Evolutionary conservation across 2,113 vertebrate genomes (phyloP).

Genomic region (Callopanchax toddi): DNA sequence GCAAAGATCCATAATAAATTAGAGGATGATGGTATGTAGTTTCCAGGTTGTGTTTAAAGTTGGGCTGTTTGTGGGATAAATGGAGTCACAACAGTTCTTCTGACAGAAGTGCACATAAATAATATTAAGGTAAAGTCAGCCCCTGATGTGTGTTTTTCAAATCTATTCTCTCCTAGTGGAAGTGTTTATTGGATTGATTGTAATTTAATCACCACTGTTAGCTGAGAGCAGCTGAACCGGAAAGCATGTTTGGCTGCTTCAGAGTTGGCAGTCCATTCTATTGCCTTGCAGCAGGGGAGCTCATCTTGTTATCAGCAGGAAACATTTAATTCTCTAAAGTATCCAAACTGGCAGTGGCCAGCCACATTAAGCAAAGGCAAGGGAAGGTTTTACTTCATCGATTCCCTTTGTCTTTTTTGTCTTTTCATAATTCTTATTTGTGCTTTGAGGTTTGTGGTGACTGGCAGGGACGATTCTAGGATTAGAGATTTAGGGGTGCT

Average conservation of each 20-base stretch:
- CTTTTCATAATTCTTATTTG: background rate
- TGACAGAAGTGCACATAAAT: background rate
- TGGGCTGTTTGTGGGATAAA: too few relatives aligned
- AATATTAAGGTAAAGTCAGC: background rate
- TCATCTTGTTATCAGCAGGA: too few relatives aligned
- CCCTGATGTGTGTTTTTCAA: background rate
- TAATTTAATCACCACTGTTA: conserved; percentile 12
- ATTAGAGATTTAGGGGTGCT: too few relatives aligned
- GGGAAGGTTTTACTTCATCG: background rate
- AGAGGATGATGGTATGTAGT: background rate
- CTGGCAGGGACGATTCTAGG: too few relatives aligned
- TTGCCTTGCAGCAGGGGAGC: too few relatives aligned
- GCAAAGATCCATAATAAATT: background rate
- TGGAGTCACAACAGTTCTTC: too few relatives aligned
- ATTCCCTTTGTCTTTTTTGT: background rate
- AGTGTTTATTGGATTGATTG: background rate
- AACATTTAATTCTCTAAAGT: conserved; percentile 26
- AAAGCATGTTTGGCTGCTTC: conserved; percentile 9
- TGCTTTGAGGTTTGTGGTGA: too few relatives aligned
- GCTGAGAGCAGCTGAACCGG: conserved; percentile 6
- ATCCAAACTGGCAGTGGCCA: conserved; percentile 5
- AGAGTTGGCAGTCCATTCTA: conserved; percentile 5
- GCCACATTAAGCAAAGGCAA: conserved; percentile 1
- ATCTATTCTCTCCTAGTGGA: too few relatives aligned
- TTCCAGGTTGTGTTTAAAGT: too few relatives aligned